Conservation (phyloP, 1,140 invertebrate species). For the Trichonephila clavipes region DNA sequence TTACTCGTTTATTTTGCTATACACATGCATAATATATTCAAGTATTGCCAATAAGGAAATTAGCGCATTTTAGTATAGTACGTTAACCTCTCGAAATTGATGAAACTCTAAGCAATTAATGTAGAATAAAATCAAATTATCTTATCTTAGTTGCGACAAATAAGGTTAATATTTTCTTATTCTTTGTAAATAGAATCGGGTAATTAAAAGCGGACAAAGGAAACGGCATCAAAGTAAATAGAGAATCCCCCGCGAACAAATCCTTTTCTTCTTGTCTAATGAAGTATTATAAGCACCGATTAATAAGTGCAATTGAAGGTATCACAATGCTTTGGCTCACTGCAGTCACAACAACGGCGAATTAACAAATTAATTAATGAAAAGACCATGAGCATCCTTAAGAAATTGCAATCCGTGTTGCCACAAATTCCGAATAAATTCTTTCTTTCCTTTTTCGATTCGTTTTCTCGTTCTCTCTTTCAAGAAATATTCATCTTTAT, state of each 20-base stretch:
- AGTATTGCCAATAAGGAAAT: no score
- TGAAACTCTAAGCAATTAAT: no score
- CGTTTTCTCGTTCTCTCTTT: neutral
- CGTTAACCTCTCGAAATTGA: no score
- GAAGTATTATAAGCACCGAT: neutral
- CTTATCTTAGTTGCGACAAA: neutral
- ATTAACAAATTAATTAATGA: conserved; percentile 28
- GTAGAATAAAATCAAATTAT: no score
- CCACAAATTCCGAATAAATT: conserved; percentile 28
- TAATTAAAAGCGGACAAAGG: conserved; percentile 3
- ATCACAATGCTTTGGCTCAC: neutral
- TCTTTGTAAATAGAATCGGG: neutral
- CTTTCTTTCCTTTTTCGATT: neutral
- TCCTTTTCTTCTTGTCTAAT: conserved; percentile 6
- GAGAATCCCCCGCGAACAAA: neutral
- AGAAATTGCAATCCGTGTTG: conserved; percentile 32
- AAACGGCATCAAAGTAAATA: conserved; percentile 6
- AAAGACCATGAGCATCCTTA: conserved; percentile 30
- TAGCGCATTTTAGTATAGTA: no score
- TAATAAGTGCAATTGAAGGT: neutral
- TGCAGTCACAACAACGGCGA: neutral
- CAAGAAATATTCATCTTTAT: conserved; percentile 17
- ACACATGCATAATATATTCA: no score
- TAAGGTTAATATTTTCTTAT: neutral
- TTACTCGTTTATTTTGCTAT: no score